A percentile compares a stretch with the other conserved stretches of the same genome.
These are phyloP conservation scores for Propsilocerus akamusi DNA, from an alignment of 1,140 invertebrate species.

Conservation along the genomic window DNA sequence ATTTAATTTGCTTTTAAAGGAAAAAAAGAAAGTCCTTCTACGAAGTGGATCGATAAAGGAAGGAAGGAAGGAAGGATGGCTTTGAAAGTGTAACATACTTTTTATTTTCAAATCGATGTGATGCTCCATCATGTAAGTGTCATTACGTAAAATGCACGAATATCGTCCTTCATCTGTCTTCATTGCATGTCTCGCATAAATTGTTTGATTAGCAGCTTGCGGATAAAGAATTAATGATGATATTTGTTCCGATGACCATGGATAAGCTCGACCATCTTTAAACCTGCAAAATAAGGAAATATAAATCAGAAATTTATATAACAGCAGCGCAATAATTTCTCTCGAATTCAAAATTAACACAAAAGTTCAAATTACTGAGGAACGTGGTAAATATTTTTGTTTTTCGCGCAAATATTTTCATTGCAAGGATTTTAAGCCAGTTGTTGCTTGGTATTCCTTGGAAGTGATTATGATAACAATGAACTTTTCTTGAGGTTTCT, in stretches of 20 bases:
- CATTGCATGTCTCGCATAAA: conserved; percentile 43
- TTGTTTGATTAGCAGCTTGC: conserved; percentile 56
- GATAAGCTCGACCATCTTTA: conserved; percentile 53
- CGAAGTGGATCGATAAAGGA: no score
- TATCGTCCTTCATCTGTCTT: conserved; percentile 47
- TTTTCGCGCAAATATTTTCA: neutral
- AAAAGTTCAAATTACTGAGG: neutral
- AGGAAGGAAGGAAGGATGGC: no score
- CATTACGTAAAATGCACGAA: conserved; percentile 48
- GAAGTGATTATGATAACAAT: no score
- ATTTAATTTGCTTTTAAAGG: conserved; percentile 8
- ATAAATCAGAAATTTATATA: neutral
- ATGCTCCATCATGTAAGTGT: conserved; percentile 40
- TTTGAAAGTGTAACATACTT: no score
- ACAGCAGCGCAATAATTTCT: neutral
- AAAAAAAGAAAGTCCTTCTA: no score
- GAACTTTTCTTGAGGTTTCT: no score
- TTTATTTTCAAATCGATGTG: conserved; percentile 42
- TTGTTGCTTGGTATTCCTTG: neutral
- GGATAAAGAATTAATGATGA: conserved; percentile 54
- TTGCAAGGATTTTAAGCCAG: neutral
- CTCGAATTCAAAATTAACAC: neutral
- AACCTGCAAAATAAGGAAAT: conserved; percentile 34
- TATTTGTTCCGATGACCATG: conserved; percentile 41
- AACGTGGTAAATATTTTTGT: neutral